phyloP scores from a whole-genome alignment of 2,113 vertebrate genomes.

The Rhinopithecus roxellana region DNA sequence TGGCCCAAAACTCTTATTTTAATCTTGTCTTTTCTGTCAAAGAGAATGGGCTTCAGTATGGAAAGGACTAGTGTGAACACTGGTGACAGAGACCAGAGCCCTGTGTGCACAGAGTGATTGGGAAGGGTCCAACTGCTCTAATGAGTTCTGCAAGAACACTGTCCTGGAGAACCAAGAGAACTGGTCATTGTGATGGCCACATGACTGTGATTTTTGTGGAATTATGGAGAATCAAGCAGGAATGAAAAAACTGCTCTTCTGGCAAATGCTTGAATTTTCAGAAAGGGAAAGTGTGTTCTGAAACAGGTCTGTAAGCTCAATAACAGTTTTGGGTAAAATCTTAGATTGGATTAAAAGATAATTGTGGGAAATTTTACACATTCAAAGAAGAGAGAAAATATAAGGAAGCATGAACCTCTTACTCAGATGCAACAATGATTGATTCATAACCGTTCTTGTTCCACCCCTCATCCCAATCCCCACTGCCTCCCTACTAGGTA shows the following conservation, averaged over 20 bases:
- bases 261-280: not conserved
- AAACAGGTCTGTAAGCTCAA: not conserved
- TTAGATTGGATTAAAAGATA: not conserved
- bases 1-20: not conserved
- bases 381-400: not conserved
- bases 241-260: not conserved
- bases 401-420: not conserved
- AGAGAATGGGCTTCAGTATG: not conserved
- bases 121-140: not conserved
- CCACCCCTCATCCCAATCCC: not conserved
- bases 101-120: fast-evolving
- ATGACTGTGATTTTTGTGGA: not conserved
- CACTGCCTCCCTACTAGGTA: not conserved
- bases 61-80: not conserved
- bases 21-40: not conserved
- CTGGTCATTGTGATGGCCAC: too few species aligned
- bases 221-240: too few species aligned
- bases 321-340: not conserved
- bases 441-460: not conserved
- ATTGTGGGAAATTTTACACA: not conserved
- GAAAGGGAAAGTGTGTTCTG: not conserved
- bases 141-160: not conserved
- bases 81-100: not conserved
- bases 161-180: not conserved
- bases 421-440: not conserved